Evolutionary conservation across 2,888 invertebrate genomes (phyloP).

Genomic region (Sarcophaga subvicina): DNA sequence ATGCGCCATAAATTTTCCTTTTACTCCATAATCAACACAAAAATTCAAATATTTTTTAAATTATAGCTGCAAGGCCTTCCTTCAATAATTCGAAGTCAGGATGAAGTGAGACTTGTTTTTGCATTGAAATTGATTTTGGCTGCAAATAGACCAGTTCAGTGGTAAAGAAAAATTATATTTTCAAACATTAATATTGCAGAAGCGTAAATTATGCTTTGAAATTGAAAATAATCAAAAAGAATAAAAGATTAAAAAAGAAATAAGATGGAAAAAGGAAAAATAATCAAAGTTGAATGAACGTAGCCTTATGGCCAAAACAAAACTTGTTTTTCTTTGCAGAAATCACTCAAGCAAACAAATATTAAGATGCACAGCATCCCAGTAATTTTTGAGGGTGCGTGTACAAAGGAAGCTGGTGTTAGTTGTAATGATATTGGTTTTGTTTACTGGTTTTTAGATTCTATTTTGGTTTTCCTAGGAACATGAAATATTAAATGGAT

Average conservation of each 20-base stretch:
- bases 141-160: background rate
- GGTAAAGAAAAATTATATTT: too few species aligned
- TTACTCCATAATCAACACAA: conserved; percentile 49
- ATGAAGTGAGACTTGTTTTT: background rate
- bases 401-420: too few species aligned
- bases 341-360: background rate
- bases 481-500: background rate
- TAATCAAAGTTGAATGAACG: conserved; percentile 37
- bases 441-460: background rate
- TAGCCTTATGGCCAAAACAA: conserved; percentile 6
- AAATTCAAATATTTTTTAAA: conserved; percentile 47
- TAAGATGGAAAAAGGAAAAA: background rate
- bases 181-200: background rate
- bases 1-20: conserved; percentile 42
- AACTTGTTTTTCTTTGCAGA: background rate
- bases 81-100: background rate
- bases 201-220: conserved; percentile 45
- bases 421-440: background rate
- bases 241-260: background rate
- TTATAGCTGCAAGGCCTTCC: background rate
- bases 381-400: background rate
- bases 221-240: conserved; percentile 12
- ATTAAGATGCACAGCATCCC: background rate
- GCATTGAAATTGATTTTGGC: conserved; percentile 27
- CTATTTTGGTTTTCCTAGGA: background rate